A percentile compares a stretch with the other conserved stretches of the same genome.
Conservation (phyloP, 1,140 invertebrate species). For the Drosophila ercepeae region DNA sequence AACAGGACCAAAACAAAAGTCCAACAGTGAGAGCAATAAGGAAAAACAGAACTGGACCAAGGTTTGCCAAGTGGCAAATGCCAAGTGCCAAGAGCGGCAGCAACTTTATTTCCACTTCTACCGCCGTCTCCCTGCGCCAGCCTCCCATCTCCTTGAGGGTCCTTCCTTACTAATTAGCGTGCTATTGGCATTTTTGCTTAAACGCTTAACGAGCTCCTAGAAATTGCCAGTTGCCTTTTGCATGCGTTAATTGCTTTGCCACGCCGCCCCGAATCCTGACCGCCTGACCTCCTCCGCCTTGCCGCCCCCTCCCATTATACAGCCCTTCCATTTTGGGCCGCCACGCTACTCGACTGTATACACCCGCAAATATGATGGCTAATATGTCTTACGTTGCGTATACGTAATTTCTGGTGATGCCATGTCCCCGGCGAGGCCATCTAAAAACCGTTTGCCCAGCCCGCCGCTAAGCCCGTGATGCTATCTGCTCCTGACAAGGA, state of each 20-base stretch:
- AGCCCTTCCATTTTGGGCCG: background rate
- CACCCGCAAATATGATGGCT: slow-evolving; percentile 40
- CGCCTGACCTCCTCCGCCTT: background rate
- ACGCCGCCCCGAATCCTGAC: background rate
- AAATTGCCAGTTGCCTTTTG: slow-evolving; percentile 52
- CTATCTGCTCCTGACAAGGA: slow-evolving; percentile 38
- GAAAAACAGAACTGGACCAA: slow-evolving; percentile 35
- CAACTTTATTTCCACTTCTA: slow-evolving; percentile 29
- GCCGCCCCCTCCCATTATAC: no score
- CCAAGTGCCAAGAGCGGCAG: slow-evolving; percentile 50
- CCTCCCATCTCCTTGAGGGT: background rate
- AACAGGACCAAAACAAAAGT: background rate
- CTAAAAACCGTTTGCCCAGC: slow-evolving; percentile 47
- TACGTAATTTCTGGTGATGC: slow-evolving; percentile 65
- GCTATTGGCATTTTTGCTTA: slow-evolving; percentile 80
- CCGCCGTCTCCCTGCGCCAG: background rate
- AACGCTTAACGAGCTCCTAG: slow-evolving; percentile 77
- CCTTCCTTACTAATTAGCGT: slow-evolving; percentile 68
- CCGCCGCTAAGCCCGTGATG: slow-evolving; percentile 19
- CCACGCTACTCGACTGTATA: background rate
- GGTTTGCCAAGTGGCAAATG: slow-evolving; percentile 67
- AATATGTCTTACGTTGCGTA: slow-evolving; percentile 49
- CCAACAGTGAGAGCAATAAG: background rate
- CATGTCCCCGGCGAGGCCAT: slow-evolving; percentile 47
- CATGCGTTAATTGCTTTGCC: slow-evolving; percentile 38